phyloP scores from a whole-genome alignment of 2,797 vertebrate genomes.

The Brachyalestes nurse region DNA sequence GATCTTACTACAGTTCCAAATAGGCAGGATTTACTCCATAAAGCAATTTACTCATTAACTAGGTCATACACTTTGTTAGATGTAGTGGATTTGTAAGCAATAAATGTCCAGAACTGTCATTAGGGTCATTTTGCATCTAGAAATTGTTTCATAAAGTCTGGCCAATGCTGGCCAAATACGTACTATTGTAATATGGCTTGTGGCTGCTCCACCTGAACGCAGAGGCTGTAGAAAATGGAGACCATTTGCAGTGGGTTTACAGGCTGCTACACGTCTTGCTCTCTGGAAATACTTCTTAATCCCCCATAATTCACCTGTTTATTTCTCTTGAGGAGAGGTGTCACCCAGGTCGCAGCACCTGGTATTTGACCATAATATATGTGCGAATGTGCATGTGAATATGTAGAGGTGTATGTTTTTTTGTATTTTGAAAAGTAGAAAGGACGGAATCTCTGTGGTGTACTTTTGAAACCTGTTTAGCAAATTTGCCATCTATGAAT shows the following conservation, averaged over 20 bases:
- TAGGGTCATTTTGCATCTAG: conserved; percentile 30
- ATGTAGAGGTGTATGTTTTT: not conserved
- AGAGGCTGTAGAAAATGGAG: not conserved
- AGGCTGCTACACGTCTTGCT: not conserved
- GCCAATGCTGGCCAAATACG: conserved; percentile 31
- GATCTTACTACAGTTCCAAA: conserved; percentile 28
- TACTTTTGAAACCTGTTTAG: too few species aligned
- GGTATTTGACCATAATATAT: not conserved
- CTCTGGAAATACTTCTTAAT: conserved; percentile 22
- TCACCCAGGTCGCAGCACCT: not conserved
- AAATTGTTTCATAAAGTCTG: conserved; percentile 22
- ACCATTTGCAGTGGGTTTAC: not conserved
- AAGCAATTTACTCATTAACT: conserved; percentile 43
- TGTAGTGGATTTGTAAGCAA: conserved; percentile 24
- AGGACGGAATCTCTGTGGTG: too few species aligned
- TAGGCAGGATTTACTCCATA: conserved; percentile 31
- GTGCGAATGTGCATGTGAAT: not conserved
- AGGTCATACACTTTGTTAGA: conserved; percentile 38
- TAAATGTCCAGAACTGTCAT: conserved; percentile 27
- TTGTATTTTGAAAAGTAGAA: too few species aligned
- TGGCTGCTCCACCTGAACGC: not conserved
- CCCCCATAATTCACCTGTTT: conserved; percentile 18
- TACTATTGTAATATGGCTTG: not conserved
- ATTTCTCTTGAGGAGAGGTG: not conserved
- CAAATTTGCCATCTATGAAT: too few species aligned